Conservation (phyloP, 2,113 vertebrate genomes). For the Agapornis roseicollis region DNA sequence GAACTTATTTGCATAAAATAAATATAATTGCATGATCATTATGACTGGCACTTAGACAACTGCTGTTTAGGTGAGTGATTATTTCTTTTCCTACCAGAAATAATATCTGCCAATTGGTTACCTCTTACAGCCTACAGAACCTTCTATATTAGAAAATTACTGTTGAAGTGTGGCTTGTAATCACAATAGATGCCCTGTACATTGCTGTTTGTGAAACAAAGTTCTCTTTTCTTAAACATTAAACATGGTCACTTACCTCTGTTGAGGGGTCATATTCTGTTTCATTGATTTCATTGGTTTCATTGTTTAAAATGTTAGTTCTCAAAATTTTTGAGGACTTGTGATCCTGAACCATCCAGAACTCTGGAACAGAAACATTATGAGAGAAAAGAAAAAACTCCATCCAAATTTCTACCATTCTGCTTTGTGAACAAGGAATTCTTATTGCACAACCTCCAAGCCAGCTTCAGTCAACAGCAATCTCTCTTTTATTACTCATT, state of each 20-base stretch:
- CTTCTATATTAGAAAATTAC: neutral
- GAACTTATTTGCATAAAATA: neutral
- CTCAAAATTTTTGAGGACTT: neutral
- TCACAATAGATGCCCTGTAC: neutral
- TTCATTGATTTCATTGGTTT: neutral
- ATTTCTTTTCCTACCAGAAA: neutral
- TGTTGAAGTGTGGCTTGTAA: neutral
- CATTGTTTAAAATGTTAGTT: neutral
- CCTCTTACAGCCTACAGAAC: neutral
- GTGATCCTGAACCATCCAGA: neutral
- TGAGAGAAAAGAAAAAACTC: neutral
- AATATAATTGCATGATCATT: neutral
- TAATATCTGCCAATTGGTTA: neutral
- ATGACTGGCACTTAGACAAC: neutral
- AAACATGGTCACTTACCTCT: neutral
- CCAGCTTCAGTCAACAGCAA: neutral
- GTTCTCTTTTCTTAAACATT: neutral
- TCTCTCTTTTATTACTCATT: neutral
- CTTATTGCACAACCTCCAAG: neutral
- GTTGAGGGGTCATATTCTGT: neutral
- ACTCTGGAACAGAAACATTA: neutral
- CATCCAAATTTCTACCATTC: neutral
- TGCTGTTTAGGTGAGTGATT: neutral
- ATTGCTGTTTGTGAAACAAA: neutral
- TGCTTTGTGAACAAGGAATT: neutral